Percentiles rank a stretch among this genome's conserved stretches.
phyloP scores from a whole-genome alignment of 2,888 invertebrate species.

The Pristionchus mayeri region DNA sequence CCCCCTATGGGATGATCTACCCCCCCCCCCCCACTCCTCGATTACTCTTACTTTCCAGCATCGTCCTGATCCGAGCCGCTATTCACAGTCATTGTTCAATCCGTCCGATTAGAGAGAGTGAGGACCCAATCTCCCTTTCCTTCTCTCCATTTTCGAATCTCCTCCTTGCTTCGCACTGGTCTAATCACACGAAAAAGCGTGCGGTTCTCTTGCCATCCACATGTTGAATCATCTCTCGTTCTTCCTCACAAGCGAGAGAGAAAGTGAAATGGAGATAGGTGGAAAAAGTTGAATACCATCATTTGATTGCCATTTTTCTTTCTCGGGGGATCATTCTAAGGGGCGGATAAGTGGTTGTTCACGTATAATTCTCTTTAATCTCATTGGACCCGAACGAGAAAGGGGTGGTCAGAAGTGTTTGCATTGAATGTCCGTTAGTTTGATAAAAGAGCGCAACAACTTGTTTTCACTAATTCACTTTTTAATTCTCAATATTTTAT shows the following conservation, averaged over 20 bases:
- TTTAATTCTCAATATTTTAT: not conserved
- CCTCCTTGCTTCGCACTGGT: not conserved
- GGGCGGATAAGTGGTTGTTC: not conserved
- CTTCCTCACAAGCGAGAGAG: too few species aligned
- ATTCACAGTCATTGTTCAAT: slow-evolving; percentile 13
- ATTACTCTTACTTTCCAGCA: slow-evolving; percentile 33
- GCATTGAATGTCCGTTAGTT: not conserved
- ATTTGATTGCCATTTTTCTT: not conserved
- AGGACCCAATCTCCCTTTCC: not conserved
- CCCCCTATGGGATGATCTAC: not conserved
- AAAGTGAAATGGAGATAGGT: too few species aligned
- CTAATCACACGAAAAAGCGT: not conserved
- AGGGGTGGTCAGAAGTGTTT: not conserved
- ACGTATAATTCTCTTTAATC: not conserved
- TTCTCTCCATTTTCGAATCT: not conserved
- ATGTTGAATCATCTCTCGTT: too few species aligned
- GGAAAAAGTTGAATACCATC: slow-evolving; percentile 32
- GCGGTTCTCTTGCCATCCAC: not conserved
- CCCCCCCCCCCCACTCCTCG: not conserved
- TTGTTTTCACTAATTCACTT: too few species aligned
- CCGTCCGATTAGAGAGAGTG: not conserved
- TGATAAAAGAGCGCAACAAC: too few species aligned
- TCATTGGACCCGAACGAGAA: not conserved
- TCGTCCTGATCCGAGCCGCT: not conserved
- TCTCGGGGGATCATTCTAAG: slow-evolving; percentile 5